Conservation (phyloP, 2,113 vertebrate genomes). For the Dendropsophus ebraccatus region DNA sequence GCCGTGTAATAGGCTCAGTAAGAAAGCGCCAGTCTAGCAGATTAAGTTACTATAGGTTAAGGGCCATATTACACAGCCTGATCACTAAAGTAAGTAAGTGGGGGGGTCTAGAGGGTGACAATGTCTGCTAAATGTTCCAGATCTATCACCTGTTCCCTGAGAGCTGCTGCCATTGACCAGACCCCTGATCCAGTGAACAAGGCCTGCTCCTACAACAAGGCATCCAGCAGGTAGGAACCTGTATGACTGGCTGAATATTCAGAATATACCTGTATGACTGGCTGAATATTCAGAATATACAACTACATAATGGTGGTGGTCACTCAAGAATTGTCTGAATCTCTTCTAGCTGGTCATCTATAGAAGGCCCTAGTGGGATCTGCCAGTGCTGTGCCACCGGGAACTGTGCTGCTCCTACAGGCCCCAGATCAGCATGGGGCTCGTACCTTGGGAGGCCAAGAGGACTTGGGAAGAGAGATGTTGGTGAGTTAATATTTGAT, state of each 20-base stretch:
- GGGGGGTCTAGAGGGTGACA: not conserved
- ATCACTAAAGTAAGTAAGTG: not conserved
- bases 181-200: conserved; percentile 69
- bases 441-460: fast-evolving
- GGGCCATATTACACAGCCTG: too few relatives aligned
- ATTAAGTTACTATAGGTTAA: too few relatives aligned
- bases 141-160: conserved; percentile 71
- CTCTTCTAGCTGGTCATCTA: conserved; percentile 67
- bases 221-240: conserved; percentile 63
- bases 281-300: not conserved
- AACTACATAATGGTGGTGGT: not conserved
- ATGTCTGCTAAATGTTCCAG: conserved; percentile 43
- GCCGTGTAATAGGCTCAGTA: too few relatives aligned
- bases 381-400: conserved; percentile 68
- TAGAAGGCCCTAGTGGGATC: conserved; percentile 67
- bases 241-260: not conserved
- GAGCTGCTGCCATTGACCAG: conserved; percentile 59
- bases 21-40: too few relatives aligned
- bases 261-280: not conserved
- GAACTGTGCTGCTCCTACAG: conserved; percentile 56
- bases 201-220: conserved; percentile 73
- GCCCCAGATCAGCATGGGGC: not conserved
- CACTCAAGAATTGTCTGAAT: too few relatives aligned
- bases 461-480: not conserved
- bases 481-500: not conserved